Percentiles rank a stretch among this genome's conserved stretches.
Conservation (phyloP, 2,888 invertebrate genomes). For the Phragmatobia fuliginosa region DNA sequence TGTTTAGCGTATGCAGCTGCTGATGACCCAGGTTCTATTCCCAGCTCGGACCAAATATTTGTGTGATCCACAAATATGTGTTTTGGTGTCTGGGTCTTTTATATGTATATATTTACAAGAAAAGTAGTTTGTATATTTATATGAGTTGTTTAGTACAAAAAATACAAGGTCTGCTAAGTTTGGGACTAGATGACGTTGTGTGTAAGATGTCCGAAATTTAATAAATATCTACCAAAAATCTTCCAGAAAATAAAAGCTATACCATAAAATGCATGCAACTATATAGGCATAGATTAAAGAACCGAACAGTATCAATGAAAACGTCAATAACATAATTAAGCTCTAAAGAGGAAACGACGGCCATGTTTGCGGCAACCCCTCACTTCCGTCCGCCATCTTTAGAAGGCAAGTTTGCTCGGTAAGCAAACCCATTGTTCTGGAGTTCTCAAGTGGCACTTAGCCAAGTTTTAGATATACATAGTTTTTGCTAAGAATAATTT, state of each 20-base stretch:
- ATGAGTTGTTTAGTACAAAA: too few relatives aligned
- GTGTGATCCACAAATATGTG: too few relatives aligned
- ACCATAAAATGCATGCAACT: neutral
- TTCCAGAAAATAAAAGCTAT: neutral
- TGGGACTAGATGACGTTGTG: too few relatives aligned
- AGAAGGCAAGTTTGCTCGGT: conserved; percentile 51
- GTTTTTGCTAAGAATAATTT: conserved; percentile 46
- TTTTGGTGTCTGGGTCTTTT: too few relatives aligned
- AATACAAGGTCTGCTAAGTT: too few relatives aligned
- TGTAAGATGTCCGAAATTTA: too few relatives aligned
- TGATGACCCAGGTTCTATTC: too few relatives aligned
- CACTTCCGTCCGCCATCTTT: conserved; percentile 56
- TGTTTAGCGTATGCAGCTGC: too few relatives aligned
- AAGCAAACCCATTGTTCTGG: conserved; percentile 51
- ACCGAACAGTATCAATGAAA: conserved; percentile 30
- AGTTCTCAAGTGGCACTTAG: conserved; percentile 52
- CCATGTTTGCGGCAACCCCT: conserved; percentile 51
- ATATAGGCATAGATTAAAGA: neutral
- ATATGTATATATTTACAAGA: too few relatives aligned
- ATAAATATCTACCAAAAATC: too few relatives aligned
- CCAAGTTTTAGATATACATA: conserved; percentile 41
- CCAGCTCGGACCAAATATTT: too few relatives aligned
- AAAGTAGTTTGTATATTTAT: too few relatives aligned
- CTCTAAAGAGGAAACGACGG: conserved; percentile 46
- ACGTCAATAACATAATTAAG: conserved; percentile 43